Evolutionary conservation across 2,888 invertebrate genomes (phyloP), one percentile per base, ranked within the genome.

Genomic region (Altica lythri): DNA sequence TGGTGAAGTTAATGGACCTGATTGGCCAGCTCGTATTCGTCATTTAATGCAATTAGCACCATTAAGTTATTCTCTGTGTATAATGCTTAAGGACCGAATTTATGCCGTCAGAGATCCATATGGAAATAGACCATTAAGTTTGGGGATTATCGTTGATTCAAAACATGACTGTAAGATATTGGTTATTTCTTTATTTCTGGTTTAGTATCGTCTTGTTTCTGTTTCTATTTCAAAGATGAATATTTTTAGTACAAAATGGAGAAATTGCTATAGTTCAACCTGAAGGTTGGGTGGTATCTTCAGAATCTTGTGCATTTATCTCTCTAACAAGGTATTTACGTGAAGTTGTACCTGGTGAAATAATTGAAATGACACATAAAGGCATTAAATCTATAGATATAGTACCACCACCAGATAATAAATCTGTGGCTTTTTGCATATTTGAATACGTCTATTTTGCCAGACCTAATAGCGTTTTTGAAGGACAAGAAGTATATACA

Each of bases 361-460:
- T 98, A 48, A 86, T 99, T 2, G 95, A 95, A 78, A 81, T 98
- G 72, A 91, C 92, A 0, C 82, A 85, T 9, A 82, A 85, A 65
- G 97, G 97, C 0, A 84, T 93, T 46, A 85, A 87, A 61, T 92
- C 94, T 0, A 85, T 95, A 59, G 91, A 89, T 68, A 88, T 94
- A 52, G 89, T 96, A 37, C 87, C 89, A 60, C 81, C 91, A 29
- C 93, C 92, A 0, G 83, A 86, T 53, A 84, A 84, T 62, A 86
- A 86, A 59, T 84, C 86, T 55, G 86, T 90, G 59, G 95, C 98
- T 0, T 95, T 98, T 79, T 99, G 98, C 76, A 97, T 99, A 71
- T 99, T 99, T 77, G 98, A 99, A 77, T 99, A 99, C 74, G 96
- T 99, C 0, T 99, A 99, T 78, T 99, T 99, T 80, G 95, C 98